These are phyloP conservation scores for Acleris holmiana DNA, from an alignment of 2,888 invertebrate genomes.

Conservation along the genomic window DNA sequence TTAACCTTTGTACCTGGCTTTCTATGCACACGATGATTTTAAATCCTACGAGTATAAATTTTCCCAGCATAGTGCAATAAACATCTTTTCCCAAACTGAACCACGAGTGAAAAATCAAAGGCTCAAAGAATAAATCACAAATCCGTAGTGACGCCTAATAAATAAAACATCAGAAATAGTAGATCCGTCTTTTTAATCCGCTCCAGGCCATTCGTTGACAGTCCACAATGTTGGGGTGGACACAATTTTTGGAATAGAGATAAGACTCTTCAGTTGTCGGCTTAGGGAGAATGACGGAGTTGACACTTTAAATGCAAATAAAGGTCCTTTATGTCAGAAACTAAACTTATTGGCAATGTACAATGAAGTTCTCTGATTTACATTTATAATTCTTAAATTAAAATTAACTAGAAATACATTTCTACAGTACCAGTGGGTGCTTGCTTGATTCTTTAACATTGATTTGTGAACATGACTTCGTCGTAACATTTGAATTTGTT, in stretches of 20 bases:
- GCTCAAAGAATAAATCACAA: conserved; percentile 16
- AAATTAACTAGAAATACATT: too few relatives aligned
- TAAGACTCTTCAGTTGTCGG: conserved; percentile 71
- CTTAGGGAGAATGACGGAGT: conserved; percentile 60
- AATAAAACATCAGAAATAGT: conserved; percentile 28
- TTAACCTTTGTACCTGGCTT: too few relatives aligned
- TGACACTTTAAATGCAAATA: conserved; percentile 62
- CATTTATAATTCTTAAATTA: too few relatives aligned
- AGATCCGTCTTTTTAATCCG: conserved; percentile 47
- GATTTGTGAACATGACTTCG: too few relatives aligned
- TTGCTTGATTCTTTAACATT: too few relatives aligned
- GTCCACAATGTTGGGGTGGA: conserved; percentile 51
- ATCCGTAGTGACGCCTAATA: conserved; percentile 19
- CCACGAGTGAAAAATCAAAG: conserved; percentile 2
- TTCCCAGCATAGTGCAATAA: not conserved
- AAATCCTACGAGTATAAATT: too few relatives aligned
- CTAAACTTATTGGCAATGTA: too few relatives aligned
- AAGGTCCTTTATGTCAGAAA: not conserved
- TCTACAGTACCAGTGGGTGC: too few relatives aligned
- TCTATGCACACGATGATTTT: too few relatives aligned
- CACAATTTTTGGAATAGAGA: conserved; percentile 67
- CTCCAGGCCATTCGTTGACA: conserved; percentile 43
- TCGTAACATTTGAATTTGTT: too few relatives aligned
- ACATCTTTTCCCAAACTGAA: not conserved
- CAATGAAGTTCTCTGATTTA: too few relatives aligned